phyloP scores from a whole-genome alignment of 2,797 vertebrate species.

The Dryobates pubescens region DNA sequence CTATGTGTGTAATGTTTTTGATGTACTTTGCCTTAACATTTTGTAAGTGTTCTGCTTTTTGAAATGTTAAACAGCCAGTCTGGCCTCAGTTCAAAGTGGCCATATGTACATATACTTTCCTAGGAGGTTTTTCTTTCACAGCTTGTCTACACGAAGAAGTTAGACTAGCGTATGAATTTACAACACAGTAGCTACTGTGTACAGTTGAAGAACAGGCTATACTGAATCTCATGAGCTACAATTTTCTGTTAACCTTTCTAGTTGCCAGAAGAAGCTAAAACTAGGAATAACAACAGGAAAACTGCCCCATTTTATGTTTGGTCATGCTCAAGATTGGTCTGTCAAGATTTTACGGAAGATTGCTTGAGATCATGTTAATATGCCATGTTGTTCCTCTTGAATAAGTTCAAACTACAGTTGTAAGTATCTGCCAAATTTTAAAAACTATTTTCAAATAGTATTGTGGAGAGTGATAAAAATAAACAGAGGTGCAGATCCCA shows the following conservation, averaged over 20 bases:
- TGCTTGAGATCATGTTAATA: not conserved
- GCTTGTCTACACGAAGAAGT: constrained; percentile 37
- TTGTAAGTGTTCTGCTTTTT: not conserved
- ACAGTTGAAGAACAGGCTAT: not conserved
- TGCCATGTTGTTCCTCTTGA: not conserved
- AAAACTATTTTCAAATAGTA: not conserved
- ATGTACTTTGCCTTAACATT: not conserved
- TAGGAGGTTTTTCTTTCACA: constrained; percentile 36
- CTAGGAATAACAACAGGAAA: not conserved
- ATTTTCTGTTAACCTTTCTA: not conserved
- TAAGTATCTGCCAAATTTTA: not conserved
- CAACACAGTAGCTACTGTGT: not conserved
- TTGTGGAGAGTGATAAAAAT: not conserved
- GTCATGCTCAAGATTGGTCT: not conserved
- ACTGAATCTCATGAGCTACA: not conserved
- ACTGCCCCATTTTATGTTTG: not conserved
- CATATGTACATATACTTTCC: constrained; percentile 24
- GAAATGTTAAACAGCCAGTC: not conserved
- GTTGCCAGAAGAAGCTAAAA: not conserved
- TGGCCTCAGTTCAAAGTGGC: constrained; percentile 19
- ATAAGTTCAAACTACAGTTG: not conserved
- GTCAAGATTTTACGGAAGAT: not conserved
- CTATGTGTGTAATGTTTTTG: not conserved
- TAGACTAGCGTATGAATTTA: constrained; percentile 32
- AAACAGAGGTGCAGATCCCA: not conserved